A percentile compares a stretch with the other conserved stretches of the same genome.
Evolutionary conservation across 2,113 vertebrate genomes (phyloP).

Genomic region (Capreolus pygargus): DNA sequence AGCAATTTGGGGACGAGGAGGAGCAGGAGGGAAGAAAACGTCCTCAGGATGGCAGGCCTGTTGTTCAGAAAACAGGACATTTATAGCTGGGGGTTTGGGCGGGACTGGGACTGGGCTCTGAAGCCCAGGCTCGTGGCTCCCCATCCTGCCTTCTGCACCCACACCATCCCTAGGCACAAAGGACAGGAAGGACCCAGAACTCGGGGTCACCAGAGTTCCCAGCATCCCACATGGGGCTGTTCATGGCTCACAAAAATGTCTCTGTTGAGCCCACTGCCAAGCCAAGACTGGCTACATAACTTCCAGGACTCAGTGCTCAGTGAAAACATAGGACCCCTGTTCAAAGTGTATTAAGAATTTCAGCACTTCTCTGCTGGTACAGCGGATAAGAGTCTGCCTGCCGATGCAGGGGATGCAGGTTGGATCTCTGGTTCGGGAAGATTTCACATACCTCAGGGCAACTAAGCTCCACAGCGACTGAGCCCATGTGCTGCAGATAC

Average conservation of each 20-base stretch:
- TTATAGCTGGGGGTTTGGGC: constrained; percentile 25
- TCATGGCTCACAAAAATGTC: neutral
- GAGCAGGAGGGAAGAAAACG: constrained; percentile 31
- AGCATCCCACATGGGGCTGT: neutral
- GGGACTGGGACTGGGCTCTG: neutral
- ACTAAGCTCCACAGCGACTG: neutral
- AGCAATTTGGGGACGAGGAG: constrained; percentile 54
- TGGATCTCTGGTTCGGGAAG: neutral
- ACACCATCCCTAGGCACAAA: neutral
- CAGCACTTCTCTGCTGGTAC: neutral
- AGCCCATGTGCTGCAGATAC: neutral
- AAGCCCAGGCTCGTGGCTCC: neutral
- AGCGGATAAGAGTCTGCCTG: neutral
- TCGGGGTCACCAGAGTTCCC: neutral
- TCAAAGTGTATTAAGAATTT: neutral
- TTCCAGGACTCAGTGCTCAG: neutral
- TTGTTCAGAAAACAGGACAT: constrained; percentile 54
- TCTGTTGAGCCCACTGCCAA: neutral
- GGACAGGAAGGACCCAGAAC: neutral
- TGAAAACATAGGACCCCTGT: neutral
- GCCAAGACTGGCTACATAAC: no score
- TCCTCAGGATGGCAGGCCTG: constrained; percentile 35
- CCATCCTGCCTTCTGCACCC: neutral
- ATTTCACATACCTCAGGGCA: neutral
- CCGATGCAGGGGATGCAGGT: neutral